Conservation (phyloP, 2,888 invertebrate genomes). For the Hanleya hanleyi region DNA sequence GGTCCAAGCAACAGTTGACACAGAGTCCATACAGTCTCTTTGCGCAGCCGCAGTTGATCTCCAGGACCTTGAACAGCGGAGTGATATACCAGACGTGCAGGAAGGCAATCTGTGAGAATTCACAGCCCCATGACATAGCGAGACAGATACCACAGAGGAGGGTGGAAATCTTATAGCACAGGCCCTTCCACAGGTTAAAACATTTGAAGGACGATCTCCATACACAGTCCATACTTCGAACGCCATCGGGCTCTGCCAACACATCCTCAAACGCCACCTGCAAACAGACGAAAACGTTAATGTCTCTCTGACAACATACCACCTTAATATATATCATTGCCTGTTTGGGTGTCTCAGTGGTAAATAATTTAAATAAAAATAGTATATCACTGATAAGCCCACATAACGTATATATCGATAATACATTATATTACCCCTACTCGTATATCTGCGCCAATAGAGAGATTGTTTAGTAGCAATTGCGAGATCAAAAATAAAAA, state of each 20-base stretch:
- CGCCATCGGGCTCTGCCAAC: constrained; percentile 32
- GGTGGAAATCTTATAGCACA: constrained; percentile 81
- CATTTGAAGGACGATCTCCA: constrained; percentile 82
- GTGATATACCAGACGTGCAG: constrained; percentile 62
- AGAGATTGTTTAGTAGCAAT: no score
- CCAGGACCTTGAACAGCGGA: constrained; percentile 41
- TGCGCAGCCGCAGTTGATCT: constrained; percentile 74
- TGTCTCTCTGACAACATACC: no score
- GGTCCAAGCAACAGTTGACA: constrained; percentile 40
- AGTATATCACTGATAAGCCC: no score
- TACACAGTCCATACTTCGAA: constrained; percentile 77
- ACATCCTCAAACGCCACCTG: constrained; percentile 75
- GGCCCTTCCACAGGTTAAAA: constrained; percentile 79
- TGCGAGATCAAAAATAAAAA: no score
- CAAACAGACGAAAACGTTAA: no score
- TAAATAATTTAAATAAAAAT: no score
- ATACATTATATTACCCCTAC: no score
- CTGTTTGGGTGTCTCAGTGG: no score
- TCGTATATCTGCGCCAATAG: no score
- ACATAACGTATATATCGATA: no score
- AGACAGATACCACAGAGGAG: constrained; percentile 80
- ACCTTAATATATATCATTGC: no score
- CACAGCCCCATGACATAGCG: constrained; percentile 77
- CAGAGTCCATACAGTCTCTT: constrained; percentile 34
- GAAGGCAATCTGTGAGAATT: constrained; percentile 76